These are phyloP conservation scores for Automeris io DNA, from an alignment of 2,888 invertebrate genomes.

Conservation along the genomic window DNA sequence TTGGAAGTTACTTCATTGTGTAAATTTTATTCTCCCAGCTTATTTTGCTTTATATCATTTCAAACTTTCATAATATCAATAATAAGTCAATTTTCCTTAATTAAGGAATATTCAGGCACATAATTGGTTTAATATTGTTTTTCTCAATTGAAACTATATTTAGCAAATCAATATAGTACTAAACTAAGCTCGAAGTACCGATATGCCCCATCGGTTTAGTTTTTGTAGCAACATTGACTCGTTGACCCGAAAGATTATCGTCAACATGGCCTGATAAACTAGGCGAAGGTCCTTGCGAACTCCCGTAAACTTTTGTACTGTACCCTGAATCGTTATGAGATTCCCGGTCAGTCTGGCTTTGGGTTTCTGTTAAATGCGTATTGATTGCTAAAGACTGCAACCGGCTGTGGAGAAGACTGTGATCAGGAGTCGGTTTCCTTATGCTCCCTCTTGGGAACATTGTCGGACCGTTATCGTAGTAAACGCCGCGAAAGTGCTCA, in stretches of 20 bases:
- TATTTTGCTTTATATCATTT: no score
- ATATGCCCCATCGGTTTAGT: slow-evolving; percentile 57
- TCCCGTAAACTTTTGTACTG: slow-evolving; percentile 88
- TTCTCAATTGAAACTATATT: background rate
- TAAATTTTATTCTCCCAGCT: no score
- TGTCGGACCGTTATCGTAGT: slow-evolving; percentile 57
- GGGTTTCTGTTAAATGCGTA: slow-evolving; percentile 65
- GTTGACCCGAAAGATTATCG: slow-evolving; percentile 59
- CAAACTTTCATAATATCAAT: no score
- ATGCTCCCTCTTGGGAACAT: slow-evolving; percentile 43
- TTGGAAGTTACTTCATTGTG: no score
- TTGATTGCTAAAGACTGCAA: slow-evolving; percentile 69
- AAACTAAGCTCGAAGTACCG: slow-evolving; percentile 83
- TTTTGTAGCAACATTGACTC: slow-evolving; percentile 48
- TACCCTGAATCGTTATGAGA: slow-evolving; percentile 91
- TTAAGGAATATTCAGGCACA: background rate
- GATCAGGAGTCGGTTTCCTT: slow-evolving; percentile 56
- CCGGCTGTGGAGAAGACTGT: slow-evolving; percentile 60
- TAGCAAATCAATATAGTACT: slow-evolving; percentile 10
- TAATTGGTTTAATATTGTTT: background rate
- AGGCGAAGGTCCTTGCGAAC: slow-evolving; percentile 87
- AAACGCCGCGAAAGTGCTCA: slow-evolving; percentile 55
- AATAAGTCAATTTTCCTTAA: no score
- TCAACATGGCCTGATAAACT: slow-evolving; percentile 80
- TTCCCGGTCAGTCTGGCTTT: slow-evolving; percentile 77